These are phyloP conservation scores for Morinoia aosen DNA, from an alignment of 2,888 invertebrate genomes.

Conservation along the genomic window DNA sequence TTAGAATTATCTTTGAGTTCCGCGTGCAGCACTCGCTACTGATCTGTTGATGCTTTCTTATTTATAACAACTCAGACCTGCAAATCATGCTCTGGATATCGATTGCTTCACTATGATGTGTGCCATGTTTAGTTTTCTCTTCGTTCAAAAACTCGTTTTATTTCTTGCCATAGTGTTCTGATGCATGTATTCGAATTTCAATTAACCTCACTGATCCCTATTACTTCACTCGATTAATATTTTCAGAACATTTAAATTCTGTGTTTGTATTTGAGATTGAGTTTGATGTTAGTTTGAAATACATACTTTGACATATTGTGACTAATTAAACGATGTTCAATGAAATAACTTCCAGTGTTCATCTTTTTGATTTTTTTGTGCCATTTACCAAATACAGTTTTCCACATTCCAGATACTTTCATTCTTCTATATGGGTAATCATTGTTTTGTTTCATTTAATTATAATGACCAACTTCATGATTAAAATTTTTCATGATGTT, in stretches of 20 bases:
- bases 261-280: not conserved
- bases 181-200: not conserved
- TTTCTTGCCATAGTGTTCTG: not conserved
- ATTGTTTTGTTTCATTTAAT: not conserved
- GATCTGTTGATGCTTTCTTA: not conserved
- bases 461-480: not conserved
- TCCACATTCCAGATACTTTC: not conserved
- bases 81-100: not conserved
- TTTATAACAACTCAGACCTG: not conserved
- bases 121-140: not conserved
- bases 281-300: not conserved
- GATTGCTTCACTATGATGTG: not conserved
- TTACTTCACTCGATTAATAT: not conserved
- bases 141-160: not conserved
- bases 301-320: not conserved
- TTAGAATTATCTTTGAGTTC: not conserved
- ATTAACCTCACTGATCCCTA: not conserved
- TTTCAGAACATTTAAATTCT: not conserved
- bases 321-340: not conserved
- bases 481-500: not conserved
- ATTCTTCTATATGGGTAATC: not conserved
- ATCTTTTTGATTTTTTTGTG: not conserved
- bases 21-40: not conserved
- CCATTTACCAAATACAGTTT: not conserved
- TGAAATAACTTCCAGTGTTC: not conserved